Evolutionary conservation across 2,113 vertebrate species (phyloP), one percentile per base, ranked within the genome.

Genomic region (Hyperoodon ampullatus): DNA sequence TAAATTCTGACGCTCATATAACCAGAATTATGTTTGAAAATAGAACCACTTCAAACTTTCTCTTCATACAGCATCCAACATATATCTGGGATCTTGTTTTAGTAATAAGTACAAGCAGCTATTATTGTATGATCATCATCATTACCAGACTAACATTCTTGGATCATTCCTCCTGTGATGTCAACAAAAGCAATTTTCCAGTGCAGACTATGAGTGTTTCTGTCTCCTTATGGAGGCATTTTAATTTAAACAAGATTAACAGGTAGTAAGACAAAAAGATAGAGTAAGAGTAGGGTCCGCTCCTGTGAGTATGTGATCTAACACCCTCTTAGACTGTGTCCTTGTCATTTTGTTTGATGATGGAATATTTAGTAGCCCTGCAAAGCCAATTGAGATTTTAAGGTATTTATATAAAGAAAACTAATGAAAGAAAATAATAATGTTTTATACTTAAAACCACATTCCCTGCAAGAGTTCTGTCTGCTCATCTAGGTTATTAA

Each of bases 401-500:
- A 12, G 21, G 8, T 83, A 87, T 58, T 77, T 77, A 47, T 58
- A 50, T 71, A 75, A 71, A 88, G 26, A 87, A 39, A 88, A 75
- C 35, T 75, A 78, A 83, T 70, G 4, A 75, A 91, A 82, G 18
- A 91, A 81, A 87, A 77, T 33, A 42, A 71, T 81, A 26, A 55
- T 93, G 28, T 71, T 91, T 89, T n/a, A 94, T n/a, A 50, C 42
- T 93, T 96, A 88, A 94, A 84, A 55, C 8, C 26, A 58, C 9
- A 70, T 77, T 82, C 5, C 3, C 8, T 42, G 61, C 13, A 78
- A 66, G 72, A 80, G 47, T 35, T 88, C 14, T 53, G 30, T 53
- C 93, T 94, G 14, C 24, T 93, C 28, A 53, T 70, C n/a, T 47
- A 68, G 8, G n/a, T 68, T 97, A 78, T 92, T 93, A 84, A 78